Conservation (phyloP, 2,888 invertebrate genomes). For the Myathropa florea region DNA sequence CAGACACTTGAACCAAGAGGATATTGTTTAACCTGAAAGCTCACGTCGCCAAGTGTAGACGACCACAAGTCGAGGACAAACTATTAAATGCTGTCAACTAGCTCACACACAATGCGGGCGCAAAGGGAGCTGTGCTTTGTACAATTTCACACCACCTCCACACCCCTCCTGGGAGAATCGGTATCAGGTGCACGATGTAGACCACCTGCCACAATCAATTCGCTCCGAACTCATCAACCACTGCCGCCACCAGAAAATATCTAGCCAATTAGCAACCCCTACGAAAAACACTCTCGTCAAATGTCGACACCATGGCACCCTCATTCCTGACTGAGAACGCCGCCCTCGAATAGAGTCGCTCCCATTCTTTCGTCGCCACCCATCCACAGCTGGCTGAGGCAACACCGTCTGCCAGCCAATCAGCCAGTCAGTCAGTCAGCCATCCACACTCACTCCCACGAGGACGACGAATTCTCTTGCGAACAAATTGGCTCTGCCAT, state of each 20-base stretch:
- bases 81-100: too few species aligned
- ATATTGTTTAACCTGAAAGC: constrained; percentile 31
- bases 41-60: background rate
- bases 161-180: background rate
- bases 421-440: background rate
- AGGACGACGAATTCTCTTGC: constrained; percentile 13
- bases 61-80: too few species aligned
- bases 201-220: constrained; percentile 49
- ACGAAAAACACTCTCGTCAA: constrained; percentile 59
- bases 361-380: background rate
- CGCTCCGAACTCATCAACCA: constrained; percentile 38
- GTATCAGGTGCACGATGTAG: constrained; percentile 43
- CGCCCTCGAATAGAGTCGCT: background rate
- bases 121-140: too few species aligned
- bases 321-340: background rate
- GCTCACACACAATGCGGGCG: too few species aligned
- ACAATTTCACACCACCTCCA: background rate
- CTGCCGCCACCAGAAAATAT: constrained; percentile 24
- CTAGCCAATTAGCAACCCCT: constrained; percentile 60
- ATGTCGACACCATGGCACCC: constrained; percentile 59
- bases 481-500: constrained; percentile 66
- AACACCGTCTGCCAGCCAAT: background rate
- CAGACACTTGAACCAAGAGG: constrained; percentile 30
- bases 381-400: background rate
- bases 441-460: background rate